Conservation (phyloP, 2,113 vertebrate genomes). For the Hylia prasina region DNA sequence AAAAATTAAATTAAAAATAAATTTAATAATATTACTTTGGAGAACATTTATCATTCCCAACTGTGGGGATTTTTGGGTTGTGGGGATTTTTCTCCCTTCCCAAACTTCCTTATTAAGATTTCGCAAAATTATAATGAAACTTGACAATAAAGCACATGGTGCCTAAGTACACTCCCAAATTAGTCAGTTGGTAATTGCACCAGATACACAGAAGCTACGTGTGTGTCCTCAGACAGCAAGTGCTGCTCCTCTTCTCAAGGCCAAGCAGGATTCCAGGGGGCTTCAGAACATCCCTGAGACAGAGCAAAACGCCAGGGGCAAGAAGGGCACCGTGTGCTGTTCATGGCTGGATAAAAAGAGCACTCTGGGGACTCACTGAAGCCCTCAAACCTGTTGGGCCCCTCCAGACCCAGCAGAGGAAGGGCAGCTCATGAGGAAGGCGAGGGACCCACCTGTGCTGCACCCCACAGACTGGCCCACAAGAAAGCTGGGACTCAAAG, state of each 20-base stretch:
- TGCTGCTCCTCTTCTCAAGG: neutral
- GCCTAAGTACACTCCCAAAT: neutral
- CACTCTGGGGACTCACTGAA: neutral
- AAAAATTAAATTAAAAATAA: slow-evolving; percentile 50
- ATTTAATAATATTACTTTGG: slow-evolving; percentile 25
- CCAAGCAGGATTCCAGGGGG: neutral
- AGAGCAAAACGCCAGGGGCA: neutral
- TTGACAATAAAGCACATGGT: slow-evolving; percentile 41
- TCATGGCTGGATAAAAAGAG: neutral
- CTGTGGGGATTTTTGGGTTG: neutral
- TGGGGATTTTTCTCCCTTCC: neutral
- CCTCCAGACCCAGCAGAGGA: neutral
- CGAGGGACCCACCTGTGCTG: accelerated
- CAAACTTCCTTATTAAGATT: slow-evolving; percentile 51
- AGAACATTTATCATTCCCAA: slow-evolving; percentile 7
- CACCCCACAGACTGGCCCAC: neutral
- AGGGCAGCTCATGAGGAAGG: neutral
- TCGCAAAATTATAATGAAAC: slow-evolving; percentile 15
- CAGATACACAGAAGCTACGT: neutral
- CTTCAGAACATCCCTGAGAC: neutral
- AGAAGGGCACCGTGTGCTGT: neutral
- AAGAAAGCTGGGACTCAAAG: neutral
- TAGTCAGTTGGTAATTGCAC: neutral
- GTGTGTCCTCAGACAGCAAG: neutral
- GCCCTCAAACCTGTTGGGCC: accelerated